A percentile compares a stretch with the other conserved stretches of the same genome.
Evolutionary conservation across 2,797 vertebrate genomes (phyloP).

Genomic region (Hemitrygon akajei): DNA sequence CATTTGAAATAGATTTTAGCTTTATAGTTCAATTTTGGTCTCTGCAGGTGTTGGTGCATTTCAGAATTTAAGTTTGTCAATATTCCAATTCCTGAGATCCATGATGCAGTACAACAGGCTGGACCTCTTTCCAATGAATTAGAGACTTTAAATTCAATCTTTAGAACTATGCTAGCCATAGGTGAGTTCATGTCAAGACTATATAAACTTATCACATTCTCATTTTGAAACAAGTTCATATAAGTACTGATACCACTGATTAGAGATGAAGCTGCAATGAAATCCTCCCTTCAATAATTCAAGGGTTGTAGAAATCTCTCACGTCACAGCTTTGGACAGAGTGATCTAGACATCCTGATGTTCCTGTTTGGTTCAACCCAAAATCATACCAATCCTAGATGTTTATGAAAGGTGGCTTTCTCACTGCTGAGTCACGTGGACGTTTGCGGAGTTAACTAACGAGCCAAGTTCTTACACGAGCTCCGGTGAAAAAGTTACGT

Average conservation of each 20-base stretch:
- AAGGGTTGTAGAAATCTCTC: not conserved
- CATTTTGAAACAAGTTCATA: not conserved
- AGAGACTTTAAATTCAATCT: conserved; percentile 1
- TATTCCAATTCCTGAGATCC: not conserved
- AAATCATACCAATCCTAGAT: too few relatives aligned
- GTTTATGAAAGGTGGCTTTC: too few relatives aligned
- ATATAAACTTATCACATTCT: not conserved
- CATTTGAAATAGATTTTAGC: not conserved
- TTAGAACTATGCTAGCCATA: not conserved
- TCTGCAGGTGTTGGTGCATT: not conserved
- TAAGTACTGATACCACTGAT: not conserved
- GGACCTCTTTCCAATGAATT: not conserved
- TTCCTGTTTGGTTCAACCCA: too few relatives aligned
- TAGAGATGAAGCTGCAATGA: not conserved
- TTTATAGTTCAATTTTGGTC: not conserved
- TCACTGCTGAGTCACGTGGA: too few relatives aligned
- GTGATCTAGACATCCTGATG: not conserved
- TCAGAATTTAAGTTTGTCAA: not conserved
- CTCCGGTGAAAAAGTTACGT: too few relatives aligned
- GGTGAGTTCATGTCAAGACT: not conserved
- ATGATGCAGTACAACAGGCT: not conserved
- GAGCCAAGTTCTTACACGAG: too few relatives aligned
- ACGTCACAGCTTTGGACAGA: not conserved
- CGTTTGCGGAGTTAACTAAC: too few relatives aligned
- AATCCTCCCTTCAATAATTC: not conserved